phyloP scores from a whole-genome alignment of 2,888 invertebrate genomes.

The Zhengitettix transpicula region DNA sequence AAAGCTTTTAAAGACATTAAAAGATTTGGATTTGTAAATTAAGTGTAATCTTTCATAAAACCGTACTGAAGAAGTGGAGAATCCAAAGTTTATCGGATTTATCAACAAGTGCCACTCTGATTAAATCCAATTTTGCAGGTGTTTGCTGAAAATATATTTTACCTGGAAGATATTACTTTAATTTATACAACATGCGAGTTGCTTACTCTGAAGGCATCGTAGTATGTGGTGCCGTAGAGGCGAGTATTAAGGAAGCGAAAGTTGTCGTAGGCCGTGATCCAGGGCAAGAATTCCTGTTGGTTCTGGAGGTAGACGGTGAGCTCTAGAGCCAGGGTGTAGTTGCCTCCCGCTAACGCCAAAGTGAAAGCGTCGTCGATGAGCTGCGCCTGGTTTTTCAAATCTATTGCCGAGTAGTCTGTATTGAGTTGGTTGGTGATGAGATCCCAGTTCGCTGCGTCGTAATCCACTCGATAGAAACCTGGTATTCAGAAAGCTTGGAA shows the following conservation, averaged over 20 bases:
- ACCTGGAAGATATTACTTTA: no score
- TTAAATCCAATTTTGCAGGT: no score
- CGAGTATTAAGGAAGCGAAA: conserved; percentile 25
- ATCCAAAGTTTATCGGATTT: no score
- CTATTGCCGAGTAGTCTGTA: conserved; percentile 21
- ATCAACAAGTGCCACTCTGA: no score
- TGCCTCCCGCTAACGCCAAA: conserved; percentile 27
- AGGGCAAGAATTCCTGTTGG: conserved; percentile 33
- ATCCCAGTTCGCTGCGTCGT: conserved; percentile 51
- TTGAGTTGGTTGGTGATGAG: conserved; percentile 31
- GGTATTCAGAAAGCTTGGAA: conserved; percentile 2
- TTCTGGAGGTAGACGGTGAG: conserved; percentile 31
- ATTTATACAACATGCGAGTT: no score
- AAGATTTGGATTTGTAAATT: no score
- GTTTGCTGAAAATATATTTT: no score
- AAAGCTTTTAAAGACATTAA: no score
- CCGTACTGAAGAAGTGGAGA: no score
- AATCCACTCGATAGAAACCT: conserved; percentile 58
- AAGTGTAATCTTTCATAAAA: no score
- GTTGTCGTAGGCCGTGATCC: conserved; percentile 29
- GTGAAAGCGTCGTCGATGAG: conserved; percentile 36
- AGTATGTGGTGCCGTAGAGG: conserved; percentile 23
- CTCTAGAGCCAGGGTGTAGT: conserved; percentile 28
- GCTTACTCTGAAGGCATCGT: conserved; percentile 31
- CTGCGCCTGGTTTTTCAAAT: conserved; percentile 33